Percentiles rank a stretch among this genome's conserved stretches.
phyloP scores from a whole-genome alignment of 2,797 vertebrate genomes.

The Rhodeus uyekii region DNA sequence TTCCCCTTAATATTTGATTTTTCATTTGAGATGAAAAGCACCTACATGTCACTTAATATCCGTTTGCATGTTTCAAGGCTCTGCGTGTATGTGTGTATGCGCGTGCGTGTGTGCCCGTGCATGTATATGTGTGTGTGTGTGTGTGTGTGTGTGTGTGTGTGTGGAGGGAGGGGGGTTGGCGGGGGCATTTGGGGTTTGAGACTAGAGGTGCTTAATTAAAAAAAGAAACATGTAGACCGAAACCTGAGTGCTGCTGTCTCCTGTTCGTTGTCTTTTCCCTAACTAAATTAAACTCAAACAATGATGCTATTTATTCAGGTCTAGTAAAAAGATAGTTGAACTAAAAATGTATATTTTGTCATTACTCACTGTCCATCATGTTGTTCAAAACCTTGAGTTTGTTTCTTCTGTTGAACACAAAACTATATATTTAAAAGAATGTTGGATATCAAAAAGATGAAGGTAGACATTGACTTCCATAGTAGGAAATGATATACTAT shows the following conservation, averaged over 20 bases:
- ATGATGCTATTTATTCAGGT: slow-evolving; percentile 48
- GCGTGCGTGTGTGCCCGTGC: not conserved
- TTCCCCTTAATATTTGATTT: slow-evolving; percentile 17
- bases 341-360: too few species aligned
- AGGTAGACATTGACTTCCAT: too few species aligned
- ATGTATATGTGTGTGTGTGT: not conserved
- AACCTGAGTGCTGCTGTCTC: slow-evolving; percentile 26
- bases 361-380: too few species aligned
- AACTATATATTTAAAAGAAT: too few species aligned
- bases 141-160: not conserved
- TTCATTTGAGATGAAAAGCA: slow-evolving; percentile 14
- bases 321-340: too few species aligned
- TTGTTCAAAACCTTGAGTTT: too few species aligned
- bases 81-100: not conserved
- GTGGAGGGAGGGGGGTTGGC: not conserved
- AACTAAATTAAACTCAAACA: slow-evolving; percentile 56
- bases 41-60: slow-evolving; percentile 1
- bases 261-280: not conserved
- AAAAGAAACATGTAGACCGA: slow-evolving; percentile 1
- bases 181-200: not conserved
- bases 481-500: too few species aligned
- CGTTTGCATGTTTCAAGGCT: not conserved
- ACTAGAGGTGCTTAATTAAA: slow-evolving; percentile 48
- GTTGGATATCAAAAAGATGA: too few species aligned
- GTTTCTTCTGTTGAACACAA: too few species aligned